Percentiles rank a stretch among this genome's conserved stretches.
phyloP scores from a whole-genome alignment of 2,113 vertebrate genomes.

The Colossoma macropomum region DNA sequence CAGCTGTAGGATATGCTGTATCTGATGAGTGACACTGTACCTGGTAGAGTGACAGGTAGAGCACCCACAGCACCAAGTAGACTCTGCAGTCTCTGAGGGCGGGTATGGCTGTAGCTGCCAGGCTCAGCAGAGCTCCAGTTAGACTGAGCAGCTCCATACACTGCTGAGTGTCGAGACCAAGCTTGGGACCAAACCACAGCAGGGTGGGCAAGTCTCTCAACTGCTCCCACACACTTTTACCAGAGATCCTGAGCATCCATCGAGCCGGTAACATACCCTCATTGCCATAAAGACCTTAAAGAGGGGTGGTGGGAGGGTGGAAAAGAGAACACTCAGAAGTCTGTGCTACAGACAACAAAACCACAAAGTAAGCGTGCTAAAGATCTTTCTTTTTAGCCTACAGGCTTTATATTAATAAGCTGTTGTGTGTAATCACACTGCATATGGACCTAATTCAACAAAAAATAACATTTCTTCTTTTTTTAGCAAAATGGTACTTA shows the following conservation, averaged over 20 bases:
- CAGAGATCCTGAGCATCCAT: slow-evolving; percentile 78
- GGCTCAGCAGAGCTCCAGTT: slow-evolving; percentile 73
- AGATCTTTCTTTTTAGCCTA: too few relatives aligned
- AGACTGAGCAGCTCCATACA: slow-evolving; percentile 91
- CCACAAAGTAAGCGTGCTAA: too few relatives aligned
- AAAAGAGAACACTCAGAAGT: neutral
- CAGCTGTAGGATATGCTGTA: too few relatives aligned
- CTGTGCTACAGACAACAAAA: too few relatives aligned
- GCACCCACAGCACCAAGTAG: slow-evolving; percentile 82
- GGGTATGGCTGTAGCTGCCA: slow-evolving; percentile 77
- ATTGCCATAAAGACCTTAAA: slow-evolving; percentile 91
- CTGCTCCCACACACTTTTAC: slow-evolving; percentile 82
- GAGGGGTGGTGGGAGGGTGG: neutral
- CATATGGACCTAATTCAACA: too few relatives aligned
- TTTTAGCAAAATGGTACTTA: too few relatives aligned
- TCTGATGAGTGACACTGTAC: slow-evolving; percentile 59
- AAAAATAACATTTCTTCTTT: too few relatives aligned
- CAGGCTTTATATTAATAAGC: too few relatives aligned
- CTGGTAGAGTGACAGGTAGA: slow-evolving; percentile 88
- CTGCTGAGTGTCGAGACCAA: slow-evolving; percentile 89
- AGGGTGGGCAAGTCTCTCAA: slow-evolving; percentile 84
- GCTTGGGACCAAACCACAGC: slow-evolving; percentile 84
- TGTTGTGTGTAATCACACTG: too few relatives aligned
- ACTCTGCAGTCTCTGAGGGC: slow-evolving; percentile 79
- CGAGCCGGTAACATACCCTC: slow-evolving; percentile 88